phyloP scores from a whole-genome alignment of 2,888 invertebrate genomes.

The Mylabris sibirica region DNA sequence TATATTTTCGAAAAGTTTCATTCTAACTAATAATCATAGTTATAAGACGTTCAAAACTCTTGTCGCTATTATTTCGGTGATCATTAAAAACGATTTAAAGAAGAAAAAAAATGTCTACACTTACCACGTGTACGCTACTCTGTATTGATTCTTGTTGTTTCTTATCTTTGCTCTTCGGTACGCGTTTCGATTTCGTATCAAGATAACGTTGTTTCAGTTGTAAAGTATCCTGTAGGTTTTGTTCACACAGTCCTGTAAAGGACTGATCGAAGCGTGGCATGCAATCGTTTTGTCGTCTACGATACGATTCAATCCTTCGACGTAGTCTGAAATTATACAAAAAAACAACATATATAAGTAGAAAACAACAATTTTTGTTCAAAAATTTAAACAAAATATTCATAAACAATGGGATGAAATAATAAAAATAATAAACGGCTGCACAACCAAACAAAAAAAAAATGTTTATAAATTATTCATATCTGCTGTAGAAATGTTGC shows the following conservation, averaged over 20 bases:
- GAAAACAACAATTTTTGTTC: not conserved
- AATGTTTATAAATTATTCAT: constrained; percentile 5
- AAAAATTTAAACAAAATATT: not conserved
- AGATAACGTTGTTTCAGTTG: constrained; percentile 88
- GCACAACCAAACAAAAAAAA: not conserved
- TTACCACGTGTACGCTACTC: constrained; percentile 71
- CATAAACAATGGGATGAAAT: not conserved
- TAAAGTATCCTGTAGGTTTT: constrained; percentile 88
- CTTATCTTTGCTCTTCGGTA: constrained; percentile 83
- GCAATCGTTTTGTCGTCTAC: constrained; percentile 84
- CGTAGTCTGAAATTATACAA: constrained; percentile 63
- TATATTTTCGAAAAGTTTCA: too few species aligned
- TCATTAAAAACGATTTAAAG: not conserved
- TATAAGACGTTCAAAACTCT: not conserved
- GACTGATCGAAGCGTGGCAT: constrained; percentile 89
- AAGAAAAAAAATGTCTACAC: constrained; percentile 47
- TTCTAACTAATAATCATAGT: too few species aligned
- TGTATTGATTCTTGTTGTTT: constrained; percentile 64
- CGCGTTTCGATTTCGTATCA: constrained; percentile 89
- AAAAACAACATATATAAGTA: constrained; percentile 10
- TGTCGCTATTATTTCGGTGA: not conserved
- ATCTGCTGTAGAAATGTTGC: constrained; percentile 2
- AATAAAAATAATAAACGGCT: not conserved
- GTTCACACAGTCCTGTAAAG: constrained; percentile 86
- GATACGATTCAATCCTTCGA: constrained; percentile 86